Evolutionary conservation across 37 sponge, comb jelly and placozoan species (phyloP), one percentile per base, ranked within the genome.

Genomic region (Hormiphora californensis): DNA sequence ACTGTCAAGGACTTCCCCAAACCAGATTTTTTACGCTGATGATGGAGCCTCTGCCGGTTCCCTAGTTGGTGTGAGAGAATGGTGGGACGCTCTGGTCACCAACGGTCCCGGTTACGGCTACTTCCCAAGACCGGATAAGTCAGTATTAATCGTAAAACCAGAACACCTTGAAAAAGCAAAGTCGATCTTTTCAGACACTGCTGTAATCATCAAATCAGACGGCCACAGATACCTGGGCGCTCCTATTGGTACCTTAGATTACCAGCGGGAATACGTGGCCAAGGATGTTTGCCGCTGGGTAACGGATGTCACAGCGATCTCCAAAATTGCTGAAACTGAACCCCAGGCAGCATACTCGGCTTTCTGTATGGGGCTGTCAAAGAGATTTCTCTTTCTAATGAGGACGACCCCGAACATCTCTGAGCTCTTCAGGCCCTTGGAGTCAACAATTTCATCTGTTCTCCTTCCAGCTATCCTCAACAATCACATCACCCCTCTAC

Each of bases 11-110:
- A 41, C 68, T 23, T n/a, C n/a, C n/a, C n/a, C n/a, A n/a, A 31
- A 73, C 0, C 88, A 90, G 63, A 25, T 63, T 25, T 90, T 88
- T 88, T 90, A 87, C 61, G 88, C 90, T 34, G 90, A 90, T 78
- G 90, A 88, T 88, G 90, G 86, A 28, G 28, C 88, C 8, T 59
- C 88, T 85, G 41, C 46, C 36, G 88, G 86, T 5, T 36, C 32
- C 21, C 39, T 90, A 9, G 37, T 36, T 17, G 0, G 15, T n/a
- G 39, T 90, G 17, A 22, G 63, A 15, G 21, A 38, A 39, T 87
- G 90, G 85, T 90, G 90, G 86, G 73, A 88, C 36, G 32, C 30
- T 54, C n/a, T 88, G 34, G 54, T 51, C 37, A 31, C 37, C 17
- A 11, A 11, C 35, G 90, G 90, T 25, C 87, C 87, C 25, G 85